These are phyloP conservation scores for Mesocentrotus franciscanus DNA, from an alignment of 53 echinoderm and acorn worm species.

Conservation along the genomic window DNA sequence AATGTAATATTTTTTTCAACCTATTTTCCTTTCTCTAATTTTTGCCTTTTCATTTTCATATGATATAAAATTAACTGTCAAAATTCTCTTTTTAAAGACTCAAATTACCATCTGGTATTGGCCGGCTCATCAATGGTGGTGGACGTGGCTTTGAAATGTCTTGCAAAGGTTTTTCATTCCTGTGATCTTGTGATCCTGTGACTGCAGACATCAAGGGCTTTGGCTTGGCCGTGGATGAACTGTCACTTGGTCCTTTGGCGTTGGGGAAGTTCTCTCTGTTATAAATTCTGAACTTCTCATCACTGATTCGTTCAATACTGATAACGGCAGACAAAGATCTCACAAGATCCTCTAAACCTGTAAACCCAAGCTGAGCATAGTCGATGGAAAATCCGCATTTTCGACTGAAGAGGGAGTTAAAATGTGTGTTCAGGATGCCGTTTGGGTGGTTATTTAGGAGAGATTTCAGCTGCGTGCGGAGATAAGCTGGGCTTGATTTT, in stretches of 20 bases:
- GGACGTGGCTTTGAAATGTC: not conserved
- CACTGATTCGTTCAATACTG: slow-evolving; percentile 65
- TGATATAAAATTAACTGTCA: not conserved
- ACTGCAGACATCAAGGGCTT: not conserved
- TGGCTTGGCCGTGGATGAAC: not conserved
- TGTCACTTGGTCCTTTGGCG: not conserved
- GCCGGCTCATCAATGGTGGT: not conserved
- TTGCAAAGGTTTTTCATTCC: not conserved
- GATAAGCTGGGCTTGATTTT: slow-evolving; percentile 81
- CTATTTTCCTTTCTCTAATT: not conserved
- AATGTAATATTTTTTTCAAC: not conserved
- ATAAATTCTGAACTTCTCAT: slow-evolving; percentile 74
- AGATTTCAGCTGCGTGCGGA: slow-evolving; percentile 79
- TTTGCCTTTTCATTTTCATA: not conserved
- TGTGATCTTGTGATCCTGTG: not conserved
- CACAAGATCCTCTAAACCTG: slow-evolving; percentile 47
- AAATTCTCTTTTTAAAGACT: not conserved
- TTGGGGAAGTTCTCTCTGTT: slow-evolving; percentile 62
- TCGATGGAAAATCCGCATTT: slow-evolving; percentile 79
- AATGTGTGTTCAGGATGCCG: slow-evolving; percentile 80
- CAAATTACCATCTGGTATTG: slow-evolving; percentile 40
- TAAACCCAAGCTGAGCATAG: slow-evolving; percentile 82
- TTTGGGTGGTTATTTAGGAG: slow-evolving; percentile 78
- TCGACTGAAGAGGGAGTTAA: slow-evolving; percentile 71
- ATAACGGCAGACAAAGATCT: slow-evolving; percentile 70